Base-by-base conservation (phyloP, 2,888 invertebrate species). In the Scelioninae gen. 2 region DNA sequence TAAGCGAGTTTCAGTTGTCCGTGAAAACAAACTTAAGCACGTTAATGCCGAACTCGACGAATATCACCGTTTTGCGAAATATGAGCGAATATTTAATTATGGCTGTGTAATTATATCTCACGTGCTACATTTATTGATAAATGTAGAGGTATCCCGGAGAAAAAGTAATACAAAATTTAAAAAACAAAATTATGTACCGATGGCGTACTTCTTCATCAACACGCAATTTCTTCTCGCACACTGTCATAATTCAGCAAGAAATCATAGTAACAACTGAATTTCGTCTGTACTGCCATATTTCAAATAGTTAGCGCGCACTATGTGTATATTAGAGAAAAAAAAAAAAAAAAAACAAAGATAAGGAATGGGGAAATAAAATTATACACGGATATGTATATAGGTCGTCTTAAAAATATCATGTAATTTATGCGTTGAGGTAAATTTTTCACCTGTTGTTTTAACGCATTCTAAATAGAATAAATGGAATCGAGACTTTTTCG, bases 261-360 rank as follows among this genome's bases (percentile, higher is more conserved):
- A 65, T 55, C 37, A 67, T 57, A 73, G 61, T 39, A 72, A 22
- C 55, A 67, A 58, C 50, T 58, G 55, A 67, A 72, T 72, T 61
- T 67, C 22, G 55, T 61, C 72, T 67, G 55, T 67, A 72, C 60
- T 72, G 72, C 72, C 72, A 72, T 67, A 67, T 60, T 72, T 67
- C 53, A 60, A 39, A 53, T 53, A 72, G 48, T 61, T 72, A 67
- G 67, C 61, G 16, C 11, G 65, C 72, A 72, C 72, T 72, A 67
- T 43, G 55, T 67, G 61, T 61, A 72, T 58, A 41, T 67, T 58
- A 58, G 50, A 41, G 16, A 25, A 13, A 22, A 45, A 53, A 45
- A n/a, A 46, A 6, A 33, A 25, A 7, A 57, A 31, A 45, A 53
- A 45, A n/a, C 35, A 6, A 33, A 25, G 4, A 57, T 19, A 46